These are phyloP conservation scores for Drosophila repletoides DNA, from an alignment of 1,140 invertebrate species.

Conservation along the genomic window DNA sequence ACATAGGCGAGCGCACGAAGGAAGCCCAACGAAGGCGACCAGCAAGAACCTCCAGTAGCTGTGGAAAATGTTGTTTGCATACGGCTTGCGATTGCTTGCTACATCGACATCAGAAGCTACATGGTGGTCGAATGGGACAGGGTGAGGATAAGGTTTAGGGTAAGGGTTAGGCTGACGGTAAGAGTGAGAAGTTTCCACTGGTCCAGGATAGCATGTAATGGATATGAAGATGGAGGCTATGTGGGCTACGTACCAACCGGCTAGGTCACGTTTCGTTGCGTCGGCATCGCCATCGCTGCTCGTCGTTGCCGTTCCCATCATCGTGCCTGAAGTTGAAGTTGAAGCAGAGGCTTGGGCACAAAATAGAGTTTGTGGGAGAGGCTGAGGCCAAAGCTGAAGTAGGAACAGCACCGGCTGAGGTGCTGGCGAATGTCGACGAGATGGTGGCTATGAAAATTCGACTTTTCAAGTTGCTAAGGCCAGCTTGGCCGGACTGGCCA, in stretches of 20 bases:
- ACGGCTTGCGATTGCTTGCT: slow-evolving; percentile 81
- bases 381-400: slow-evolving; percentile 44
- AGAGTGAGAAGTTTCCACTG: slow-evolving; percentile 43
- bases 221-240: slow-evolving; percentile 66
- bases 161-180: not conserved
- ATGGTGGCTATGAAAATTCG: slow-evolving; percentile 73
- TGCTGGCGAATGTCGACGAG: slow-evolving; percentile 63
- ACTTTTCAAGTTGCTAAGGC: slow-evolving; percentile 74
- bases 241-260: slow-evolving; percentile 71
- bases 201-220: slow-evolving; percentile 54
- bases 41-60: slow-evolving; percentile 64
- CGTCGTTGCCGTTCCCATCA: slow-evolving; percentile 14
- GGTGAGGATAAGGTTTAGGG: not conserved
- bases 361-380: not conserved
- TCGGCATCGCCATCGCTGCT: slow-evolving; percentile 50
- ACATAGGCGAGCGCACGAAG: slow-evolving; percentile 50
- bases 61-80: slow-evolving; percentile 82
- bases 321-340: slow-evolving; percentile 42
- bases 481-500: slow-evolving; percentile 46
- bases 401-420: slow-evolving; percentile 43
- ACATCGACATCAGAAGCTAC: slow-evolving; percentile 60
- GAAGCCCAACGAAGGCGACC: slow-evolving; percentile 72
- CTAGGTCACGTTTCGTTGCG: slow-evolving; percentile 77
- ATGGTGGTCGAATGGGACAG: slow-evolving; percentile 7
- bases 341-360: slow-evolving; percentile 27